phyloP scores from a whole-genome alignment of 2,797 vertebrate species.

The Myoxocephalus aenaeus region DNA sequence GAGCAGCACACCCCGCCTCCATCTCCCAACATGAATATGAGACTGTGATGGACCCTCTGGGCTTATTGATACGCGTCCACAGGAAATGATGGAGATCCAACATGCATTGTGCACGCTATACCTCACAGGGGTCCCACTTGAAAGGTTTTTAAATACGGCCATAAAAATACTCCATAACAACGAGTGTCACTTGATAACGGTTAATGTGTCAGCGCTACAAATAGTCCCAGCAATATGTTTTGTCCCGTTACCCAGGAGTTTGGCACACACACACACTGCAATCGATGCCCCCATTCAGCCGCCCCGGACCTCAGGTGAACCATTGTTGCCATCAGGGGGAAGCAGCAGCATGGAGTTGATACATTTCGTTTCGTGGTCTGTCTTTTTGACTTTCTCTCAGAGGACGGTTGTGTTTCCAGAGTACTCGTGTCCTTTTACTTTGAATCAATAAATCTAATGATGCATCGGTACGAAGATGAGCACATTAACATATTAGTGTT shows the following conservation, averaged over 20 bases:
- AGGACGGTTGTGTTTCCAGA: background rate
- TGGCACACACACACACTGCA: background rate
- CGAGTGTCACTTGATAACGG: constrained; percentile 24
- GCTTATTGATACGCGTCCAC: background rate
- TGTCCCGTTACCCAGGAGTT: background rate
- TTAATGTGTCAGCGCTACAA: constrained; percentile 30
- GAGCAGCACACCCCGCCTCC: background rate
- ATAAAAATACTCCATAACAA: constrained; percentile 21
- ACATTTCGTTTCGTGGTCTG: constrained; percentile 20
- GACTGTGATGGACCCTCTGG: background rate
- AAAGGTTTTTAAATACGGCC: constrained; percentile 27
- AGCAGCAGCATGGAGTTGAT: background rate
- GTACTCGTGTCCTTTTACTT: background rate
- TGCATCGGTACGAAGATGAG: too few relatives aligned
- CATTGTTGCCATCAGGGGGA: constrained; percentile 1
- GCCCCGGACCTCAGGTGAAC: constrained; percentile 23
- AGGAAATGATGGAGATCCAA: constrained; percentile 2
- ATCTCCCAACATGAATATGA: background rate
- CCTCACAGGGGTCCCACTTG: background rate
- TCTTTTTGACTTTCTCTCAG: background rate
- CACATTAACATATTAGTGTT: too few relatives aligned
- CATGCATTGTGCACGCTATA: background rate
- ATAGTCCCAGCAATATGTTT: constrained; percentile 44
- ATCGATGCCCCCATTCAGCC: constrained; percentile 25
- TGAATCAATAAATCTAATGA: too few relatives aligned